Conservation (phyloP, 1,140 invertebrate genomes). For the Calycopis cecrops region DNA sequence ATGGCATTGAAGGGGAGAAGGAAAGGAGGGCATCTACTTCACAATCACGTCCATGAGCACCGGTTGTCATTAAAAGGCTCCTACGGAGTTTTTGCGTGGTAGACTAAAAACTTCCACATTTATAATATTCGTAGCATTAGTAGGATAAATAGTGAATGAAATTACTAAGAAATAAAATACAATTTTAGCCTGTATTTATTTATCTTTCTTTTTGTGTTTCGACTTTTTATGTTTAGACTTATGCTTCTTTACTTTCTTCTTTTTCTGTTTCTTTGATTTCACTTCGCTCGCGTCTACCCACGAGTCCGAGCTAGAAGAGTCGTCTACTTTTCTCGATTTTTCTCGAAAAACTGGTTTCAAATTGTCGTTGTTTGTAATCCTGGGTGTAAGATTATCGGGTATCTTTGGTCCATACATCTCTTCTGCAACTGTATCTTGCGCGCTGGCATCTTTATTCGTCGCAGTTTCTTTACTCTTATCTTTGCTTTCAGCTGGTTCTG, state of each 20-base stretch:
- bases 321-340: constrained; percentile 33
- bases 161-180: no score
- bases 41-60: no score
- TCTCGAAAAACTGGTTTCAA: constrained; percentile 41
- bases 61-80: no score
- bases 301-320: constrained; percentile 54
- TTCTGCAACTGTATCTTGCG: constrained; percentile 18
- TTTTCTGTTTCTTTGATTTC: constrained; percentile 53
- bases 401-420: constrained; percentile 76
- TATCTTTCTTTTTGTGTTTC: constrained; percentile 59
- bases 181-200: constrained; percentile 22
- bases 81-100: no score
- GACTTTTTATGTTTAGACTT: constrained; percentile 62
- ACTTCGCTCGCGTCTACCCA: constrained; percentile 62
- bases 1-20: no score
- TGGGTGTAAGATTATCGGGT: constrained; percentile 62
- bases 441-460: constrained; percentile 23
- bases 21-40: no score
- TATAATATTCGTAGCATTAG: no score
- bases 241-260: constrained; percentile 62
- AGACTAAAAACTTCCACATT: no score
- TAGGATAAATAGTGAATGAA: no score
- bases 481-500: constrained; percentile 22
- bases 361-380: constrained; percentile 29
- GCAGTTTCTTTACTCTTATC: constrained; percentile 19